Evolutionary conservation across 2,888 invertebrate genomes (phyloP).

Genomic region (Rhamphomyia laevipes): DNA sequence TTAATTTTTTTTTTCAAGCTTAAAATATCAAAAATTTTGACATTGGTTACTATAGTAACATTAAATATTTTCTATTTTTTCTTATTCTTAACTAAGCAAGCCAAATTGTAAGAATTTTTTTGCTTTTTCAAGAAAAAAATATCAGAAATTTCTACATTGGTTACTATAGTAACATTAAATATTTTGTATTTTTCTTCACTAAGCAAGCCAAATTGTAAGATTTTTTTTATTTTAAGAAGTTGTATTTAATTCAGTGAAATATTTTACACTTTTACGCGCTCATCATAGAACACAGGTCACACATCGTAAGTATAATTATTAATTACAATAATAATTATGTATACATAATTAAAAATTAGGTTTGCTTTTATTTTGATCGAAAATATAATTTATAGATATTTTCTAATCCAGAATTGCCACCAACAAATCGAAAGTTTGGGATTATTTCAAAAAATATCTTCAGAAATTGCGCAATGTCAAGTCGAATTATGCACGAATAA

Average conservation of each 20-base stretch:
- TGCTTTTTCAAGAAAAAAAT: too few relatives aligned
- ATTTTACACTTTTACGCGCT: too few relatives aligned
- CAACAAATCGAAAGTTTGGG: conserved; percentile 2
- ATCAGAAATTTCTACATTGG: background rate
- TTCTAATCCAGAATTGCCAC: background rate
- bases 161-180: background rate
- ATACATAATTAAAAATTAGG: too few relatives aligned
- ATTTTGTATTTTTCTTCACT: background rate
- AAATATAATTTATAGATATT: too few relatives aligned
- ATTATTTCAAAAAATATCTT: conserved; percentile 1
- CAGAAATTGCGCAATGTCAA: background rate
- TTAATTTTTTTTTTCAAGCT: background rate
- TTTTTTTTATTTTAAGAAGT: background rate
- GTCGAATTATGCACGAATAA: background rate
- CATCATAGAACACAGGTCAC: too few relatives aligned
- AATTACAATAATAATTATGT: too few relatives aligned
- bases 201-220: background rate
- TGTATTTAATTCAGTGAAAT: too few relatives aligned
- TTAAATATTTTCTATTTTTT: background rate
- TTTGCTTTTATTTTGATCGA: too few relatives aligned
- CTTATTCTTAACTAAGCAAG: background rate
- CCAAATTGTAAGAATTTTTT: background rate
- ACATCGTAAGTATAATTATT: too few relatives aligned
- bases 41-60: too few relatives aligned
- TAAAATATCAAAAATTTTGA: too few relatives aligned